Evolutionary conservation across 1,140 invertebrate species (phyloP).

Genomic region (Lithobius niger): DNA sequence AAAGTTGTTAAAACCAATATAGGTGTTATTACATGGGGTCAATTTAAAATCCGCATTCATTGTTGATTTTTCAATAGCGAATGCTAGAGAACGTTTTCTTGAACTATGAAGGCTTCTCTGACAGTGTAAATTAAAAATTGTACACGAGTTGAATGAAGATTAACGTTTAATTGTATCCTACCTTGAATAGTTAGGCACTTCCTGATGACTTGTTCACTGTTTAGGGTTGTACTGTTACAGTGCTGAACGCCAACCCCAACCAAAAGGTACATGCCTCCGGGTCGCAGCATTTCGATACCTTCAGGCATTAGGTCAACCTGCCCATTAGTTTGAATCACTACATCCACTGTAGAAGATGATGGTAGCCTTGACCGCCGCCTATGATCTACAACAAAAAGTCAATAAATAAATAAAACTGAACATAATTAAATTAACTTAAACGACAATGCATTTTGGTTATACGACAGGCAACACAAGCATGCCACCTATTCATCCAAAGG

Average conservation of each 20-base stretch:
- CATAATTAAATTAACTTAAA: no score
- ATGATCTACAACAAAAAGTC: background rate
- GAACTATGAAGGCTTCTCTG: no score
- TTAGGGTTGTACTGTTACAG: background rate
- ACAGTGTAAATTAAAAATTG: background rate
- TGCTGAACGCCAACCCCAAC: background rate
- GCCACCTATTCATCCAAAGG: no score
- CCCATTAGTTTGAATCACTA: background rate
- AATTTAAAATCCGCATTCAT: no score
- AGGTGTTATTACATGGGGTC: no score
- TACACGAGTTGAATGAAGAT: no score
- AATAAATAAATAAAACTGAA: background rate
- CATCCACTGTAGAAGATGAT: background rate
- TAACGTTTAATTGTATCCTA: background rate
- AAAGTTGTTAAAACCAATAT: no score
- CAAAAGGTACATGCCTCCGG: background rate
- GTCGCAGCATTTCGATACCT: background rate
- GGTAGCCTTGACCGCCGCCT: background rate
- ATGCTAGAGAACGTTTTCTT: no score
- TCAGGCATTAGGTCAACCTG: background rate
- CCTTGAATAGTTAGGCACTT: conserved; percentile 6
- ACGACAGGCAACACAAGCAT: no score
- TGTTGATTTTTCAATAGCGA: no score
- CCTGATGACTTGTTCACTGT: conserved; percentile 1
- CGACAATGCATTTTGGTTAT: no score